Conservation (phyloP, 92 coral and sea anemone genomes). For the Umimayanthus chanpuru region DNA sequence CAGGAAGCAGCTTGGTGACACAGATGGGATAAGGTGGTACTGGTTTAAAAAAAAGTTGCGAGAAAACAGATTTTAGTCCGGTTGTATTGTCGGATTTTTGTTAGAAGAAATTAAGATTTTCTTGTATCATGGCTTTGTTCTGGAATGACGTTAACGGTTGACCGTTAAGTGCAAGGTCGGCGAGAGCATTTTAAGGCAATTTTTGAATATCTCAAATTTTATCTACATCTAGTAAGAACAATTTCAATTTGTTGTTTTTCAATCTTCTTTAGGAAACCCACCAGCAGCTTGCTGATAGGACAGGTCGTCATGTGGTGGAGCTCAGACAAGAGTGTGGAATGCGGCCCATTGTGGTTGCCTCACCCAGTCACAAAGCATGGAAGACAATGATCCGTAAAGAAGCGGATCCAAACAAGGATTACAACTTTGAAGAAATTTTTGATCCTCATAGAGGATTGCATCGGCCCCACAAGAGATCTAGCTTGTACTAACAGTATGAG, state of each 20-base stretch:
- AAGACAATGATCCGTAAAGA: conserved; percentile 70
- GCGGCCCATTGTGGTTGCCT: conserved; percentile 89
- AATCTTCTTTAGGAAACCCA: conserved; percentile 79
- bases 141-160: too few species aligned
- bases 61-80: too few species aligned
- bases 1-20: too few species aligned
- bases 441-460: conserved; percentile 96
- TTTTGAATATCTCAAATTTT: too few species aligned
- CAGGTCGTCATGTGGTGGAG: conserved; percentile 97
- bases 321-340: conserved; percentile 87
- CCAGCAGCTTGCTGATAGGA: conserved; percentile 94
- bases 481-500: conserved; percentile 43
- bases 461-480: conserved; percentile 82
- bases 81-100: too few species aligned
- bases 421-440: conserved; percentile 88
- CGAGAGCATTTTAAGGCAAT: too few species aligned
- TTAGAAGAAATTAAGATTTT: too few species aligned
- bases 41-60: too few species aligned
- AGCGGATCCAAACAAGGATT: conserved; percentile 69
- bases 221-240: too few species aligned
- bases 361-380: conserved; percentile 79
- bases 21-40: too few species aligned
- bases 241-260: neutral
- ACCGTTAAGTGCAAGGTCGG: too few species aligned
- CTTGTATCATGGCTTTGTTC: too few species aligned